Evolutionary conservation across 2,888 invertebrate species (phyloP).

Genomic region (Lithophane leautieri): DNA sequence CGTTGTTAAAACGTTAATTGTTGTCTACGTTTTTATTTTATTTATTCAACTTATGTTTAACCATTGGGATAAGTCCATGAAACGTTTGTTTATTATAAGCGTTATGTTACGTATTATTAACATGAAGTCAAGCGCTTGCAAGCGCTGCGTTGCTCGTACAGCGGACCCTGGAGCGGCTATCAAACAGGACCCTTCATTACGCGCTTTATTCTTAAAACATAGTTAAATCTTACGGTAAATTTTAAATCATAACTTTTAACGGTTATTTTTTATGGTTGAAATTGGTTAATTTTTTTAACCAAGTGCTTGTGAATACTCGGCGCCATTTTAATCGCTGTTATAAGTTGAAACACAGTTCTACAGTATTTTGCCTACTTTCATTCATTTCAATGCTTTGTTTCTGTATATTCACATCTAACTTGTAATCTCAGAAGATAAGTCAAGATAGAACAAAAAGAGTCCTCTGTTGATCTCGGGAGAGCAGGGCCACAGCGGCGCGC

Average conservation of each 20-base stretch:
- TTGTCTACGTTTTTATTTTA: too few relatives aligned
- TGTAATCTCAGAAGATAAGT: constrained; percentile 3
- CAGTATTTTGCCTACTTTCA: neutral
- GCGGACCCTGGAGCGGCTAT: constrained; percentile 1
- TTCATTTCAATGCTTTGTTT: neutral
- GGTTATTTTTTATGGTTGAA: constrained; percentile 26
- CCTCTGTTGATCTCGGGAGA: constrained; percentile 15
- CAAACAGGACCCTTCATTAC: constrained; percentile 17
- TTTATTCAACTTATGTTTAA: neutral
- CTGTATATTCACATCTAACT: neutral
- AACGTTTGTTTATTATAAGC: neutral
- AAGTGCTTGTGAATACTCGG: neutral
- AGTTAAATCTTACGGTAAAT: constrained; percentile 25
- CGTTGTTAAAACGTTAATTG: too few relatives aligned
- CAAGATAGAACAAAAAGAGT: constrained; percentile 16
- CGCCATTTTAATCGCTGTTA: neutral
- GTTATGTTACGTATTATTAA: neutral
- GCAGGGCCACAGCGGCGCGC: neutral
- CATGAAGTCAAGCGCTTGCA: neutral
- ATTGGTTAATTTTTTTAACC: constrained; percentile 24
- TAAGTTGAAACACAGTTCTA: neutral
- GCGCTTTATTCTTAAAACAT: constrained; percentile 34
- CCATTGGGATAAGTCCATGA: neutral
- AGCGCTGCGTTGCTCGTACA: constrained; percentile 13
- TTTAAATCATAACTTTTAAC: constrained; percentile 36